These are phyloP conservation scores for Rynchops niger DNA, from an alignment of 2,113 vertebrate genomes.

Conservation along the genomic window DNA sequence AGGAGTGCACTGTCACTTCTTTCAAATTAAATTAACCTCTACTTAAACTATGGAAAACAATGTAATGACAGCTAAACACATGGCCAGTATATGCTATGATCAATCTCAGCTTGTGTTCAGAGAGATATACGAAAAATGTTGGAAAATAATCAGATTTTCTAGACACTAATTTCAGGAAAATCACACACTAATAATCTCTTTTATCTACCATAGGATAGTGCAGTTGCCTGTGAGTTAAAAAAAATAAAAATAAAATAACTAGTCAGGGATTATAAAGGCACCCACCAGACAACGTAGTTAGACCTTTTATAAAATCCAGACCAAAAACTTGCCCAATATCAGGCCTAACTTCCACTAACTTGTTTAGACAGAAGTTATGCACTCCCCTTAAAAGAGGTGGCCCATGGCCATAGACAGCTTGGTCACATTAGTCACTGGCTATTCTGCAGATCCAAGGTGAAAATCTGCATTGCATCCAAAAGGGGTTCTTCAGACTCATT, in stretches of 20 bases:
- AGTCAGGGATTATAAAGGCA: neutral
- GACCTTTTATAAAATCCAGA: neutral
- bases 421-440: neutral
- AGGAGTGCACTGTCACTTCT: neutral
- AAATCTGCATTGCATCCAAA: neutral
- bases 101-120: neutral
- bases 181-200: neutral
- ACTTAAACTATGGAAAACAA: neutral
- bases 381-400: neutral
- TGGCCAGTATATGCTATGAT: neutral
- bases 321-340: neutral
- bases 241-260: neutral
- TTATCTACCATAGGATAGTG: neutral
- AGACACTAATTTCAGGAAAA: neutral
- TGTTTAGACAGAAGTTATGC: neutral
- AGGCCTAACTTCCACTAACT: neutral
- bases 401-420: neutral
- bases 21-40: neutral
- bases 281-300: neutral
- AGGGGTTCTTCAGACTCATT: neutral
- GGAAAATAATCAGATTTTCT: neutral
- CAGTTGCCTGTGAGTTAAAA: neutral
- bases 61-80: neutral
- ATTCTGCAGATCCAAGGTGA: neutral
- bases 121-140: neutral